These are phyloP conservation scores for Aptenodytes patagonicus DNA, from an alignment of 2,113 vertebrate species.

Conservation along the genomic window DNA sequence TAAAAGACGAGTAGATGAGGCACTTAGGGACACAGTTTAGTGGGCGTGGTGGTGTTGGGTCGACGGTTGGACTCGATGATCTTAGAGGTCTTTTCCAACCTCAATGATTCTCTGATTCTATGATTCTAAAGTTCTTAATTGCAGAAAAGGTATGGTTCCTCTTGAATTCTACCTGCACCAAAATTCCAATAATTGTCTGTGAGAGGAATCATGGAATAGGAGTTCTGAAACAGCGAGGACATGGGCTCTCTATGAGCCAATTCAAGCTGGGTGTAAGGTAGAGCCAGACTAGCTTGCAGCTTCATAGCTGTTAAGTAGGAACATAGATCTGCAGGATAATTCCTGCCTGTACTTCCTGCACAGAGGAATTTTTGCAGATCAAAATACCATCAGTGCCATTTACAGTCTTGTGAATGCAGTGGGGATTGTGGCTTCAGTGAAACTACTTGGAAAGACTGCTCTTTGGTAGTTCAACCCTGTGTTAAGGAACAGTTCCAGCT, in stretches of 20 bases:
- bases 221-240: not conserved
- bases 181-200: not conserved
- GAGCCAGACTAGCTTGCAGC: not conserved
- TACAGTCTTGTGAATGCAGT: not conserved
- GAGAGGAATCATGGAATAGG: not conserved
- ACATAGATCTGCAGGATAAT: not conserved
- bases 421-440: not conserved
- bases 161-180: not conserved
- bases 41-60: too few species aligned
- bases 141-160: conserved; percentile 76
- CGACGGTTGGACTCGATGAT: too few species aligned
- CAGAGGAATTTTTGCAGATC: not conserved
- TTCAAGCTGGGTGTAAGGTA: not conserved
- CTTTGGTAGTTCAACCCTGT: not conserved
- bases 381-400: not conserved
- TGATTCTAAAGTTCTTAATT: conserved; percentile 70
- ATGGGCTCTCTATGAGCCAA: not conserved
- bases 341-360: not conserved
- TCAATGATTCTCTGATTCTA: too few species aligned
- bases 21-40: too few species aligned
- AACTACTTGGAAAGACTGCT: not conserved
- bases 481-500: not conserved
- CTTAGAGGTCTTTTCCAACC: too few species aligned
- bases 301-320: not conserved
- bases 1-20: too few species aligned